These are phyloP conservation scores for Sympetrum striolatum DNA, from an alignment of 2,888 invertebrate species.

Conservation along the genomic window DNA sequence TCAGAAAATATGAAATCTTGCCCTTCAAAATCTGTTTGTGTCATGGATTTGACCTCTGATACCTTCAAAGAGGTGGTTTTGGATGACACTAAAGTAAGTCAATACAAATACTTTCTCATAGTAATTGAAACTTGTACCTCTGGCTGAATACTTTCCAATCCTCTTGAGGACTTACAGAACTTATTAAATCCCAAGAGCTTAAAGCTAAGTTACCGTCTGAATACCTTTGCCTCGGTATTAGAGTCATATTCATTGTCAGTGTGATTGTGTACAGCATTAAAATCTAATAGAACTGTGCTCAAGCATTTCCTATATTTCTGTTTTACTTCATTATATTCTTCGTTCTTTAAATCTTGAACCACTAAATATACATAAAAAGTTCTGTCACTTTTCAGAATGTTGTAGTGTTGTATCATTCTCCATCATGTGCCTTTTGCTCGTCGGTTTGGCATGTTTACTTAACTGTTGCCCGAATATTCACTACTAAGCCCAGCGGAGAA, in stretches of 20 bases:
- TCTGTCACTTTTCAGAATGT: conserved; percentile 67
- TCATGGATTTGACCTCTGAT: conserved; percentile 71
- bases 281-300: too few species aligned
- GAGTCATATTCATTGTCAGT: too few species aligned
- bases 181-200: too few species aligned
- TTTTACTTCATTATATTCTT: too few species aligned
- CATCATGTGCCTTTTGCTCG: conserved; percentile 79
- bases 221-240: too few species aligned
- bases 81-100: conserved; percentile 66
- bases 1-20: conserved; percentile 47
- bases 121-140: neutral
- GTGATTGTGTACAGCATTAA: too few species aligned
- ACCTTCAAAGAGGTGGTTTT: conserved; percentile 70
- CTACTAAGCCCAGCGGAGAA: conserved; percentile 48
- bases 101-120: neutral
- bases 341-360: too few species aligned
- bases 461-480: conserved; percentile 70
- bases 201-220: too few species aligned
- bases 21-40: conserved; percentile 57
- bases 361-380: neutral
- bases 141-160: too few species aligned
- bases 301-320: too few species aligned
- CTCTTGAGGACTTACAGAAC: too few species aligned
- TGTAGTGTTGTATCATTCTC: conserved; percentile 78
- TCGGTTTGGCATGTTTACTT: conserved; percentile 73